Evolutionary conservation across 2,797 vertebrate genomes (phyloP), one percentile per base, ranked within the genome.

Genomic region (Hemibagrus guttatus): DNA sequence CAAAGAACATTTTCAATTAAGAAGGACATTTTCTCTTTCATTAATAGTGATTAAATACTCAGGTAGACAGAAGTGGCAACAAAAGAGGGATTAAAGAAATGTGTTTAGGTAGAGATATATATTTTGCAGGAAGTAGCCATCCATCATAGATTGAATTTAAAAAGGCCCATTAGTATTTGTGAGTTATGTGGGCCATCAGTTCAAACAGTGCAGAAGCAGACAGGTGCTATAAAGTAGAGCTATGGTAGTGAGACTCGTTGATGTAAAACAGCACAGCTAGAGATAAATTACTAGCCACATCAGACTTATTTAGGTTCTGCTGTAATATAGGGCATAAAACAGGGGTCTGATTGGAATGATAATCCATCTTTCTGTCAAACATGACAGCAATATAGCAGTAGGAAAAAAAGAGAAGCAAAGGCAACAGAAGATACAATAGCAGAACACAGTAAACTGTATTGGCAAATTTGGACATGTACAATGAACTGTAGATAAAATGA

Each of bases 221-320:
- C 90, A 88, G 92, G 93, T 92, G 92, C 92, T 93, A 93, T 93
- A 93, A 94, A 92, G 90, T 94, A 94, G 93, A 95, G 90, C 93
- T 92, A 95, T 92, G 88, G 91, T 88, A 91, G 91, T 91, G 69
- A 91, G 92, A 93, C 92, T 89, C 91, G 88, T 84, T 93, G 91
- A 95, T 95, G 92, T 94, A 93, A 93, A 94, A 93, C 89, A 78
- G 89, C 87, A 84, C 85, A 79, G 88, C 92, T 87, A 90, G 92
- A 93, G 94, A 95, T 94, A 91, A 94, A 95, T 94, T 90, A 91
- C 86, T 89, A 88, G 91, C 90, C 91, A 90, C 91, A 89, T 91
- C 91, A 84, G 89, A 87, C 92, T 93, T 94, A 92, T 93, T 94
- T 93, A 93, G 88, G 89, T 91, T 90, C 88, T 89, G 88, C 90